Base-by-base conservation (phyloP, 2,797 vertebrate species). In the Coregonus suidteri region DNA sequence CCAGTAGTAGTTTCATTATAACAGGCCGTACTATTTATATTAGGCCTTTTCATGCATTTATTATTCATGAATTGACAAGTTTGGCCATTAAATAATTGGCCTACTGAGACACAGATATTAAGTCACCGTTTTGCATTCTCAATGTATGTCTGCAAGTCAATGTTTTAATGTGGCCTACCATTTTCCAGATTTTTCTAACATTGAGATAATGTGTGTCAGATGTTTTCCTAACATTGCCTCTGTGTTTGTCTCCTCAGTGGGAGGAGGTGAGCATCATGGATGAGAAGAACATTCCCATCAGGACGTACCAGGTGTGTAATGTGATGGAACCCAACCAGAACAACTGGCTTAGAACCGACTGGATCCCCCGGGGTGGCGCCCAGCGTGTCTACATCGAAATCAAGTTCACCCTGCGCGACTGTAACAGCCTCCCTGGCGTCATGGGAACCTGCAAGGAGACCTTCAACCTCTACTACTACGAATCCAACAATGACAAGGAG, bases 251-350 rank as follows among this genome's bases (percentile, higher is more conserved):
- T 25, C 82, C 37, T 25, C 87, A 99, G 98, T 99, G 98, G 98
- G 98, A 99, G 89, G 98, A 99, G 89, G 97, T 99, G 79, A 99
- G 97, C 81, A 98, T 98, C 81, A 99, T 99, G 98, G 98, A 99
- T 78, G 98, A 99, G 90, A 99, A 99, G 92, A 99, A 99, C 75
- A 96, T 96, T 54, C 98, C 98, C 0, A 99, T 99, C 83, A 95
- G 97, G 88, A 99, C 98, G 34, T 99, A 99, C 85, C 98, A 99
- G 89, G 98, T 99, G 88, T 99, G 98, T 86, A 99, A 99, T 0
- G 98, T 99, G 82, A 97, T 99, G 97, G 98, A 99, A 83, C 91
- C 97, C 74, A 99, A 92, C 85, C 98, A 99, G 90, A 99, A 98
- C 88, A 99, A 99, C 79, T 99, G 98, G 98, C 94, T 99, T 79